Conservation (phyloP, 2,888 invertebrate genomes). For the Andrena bucephala region DNA sequence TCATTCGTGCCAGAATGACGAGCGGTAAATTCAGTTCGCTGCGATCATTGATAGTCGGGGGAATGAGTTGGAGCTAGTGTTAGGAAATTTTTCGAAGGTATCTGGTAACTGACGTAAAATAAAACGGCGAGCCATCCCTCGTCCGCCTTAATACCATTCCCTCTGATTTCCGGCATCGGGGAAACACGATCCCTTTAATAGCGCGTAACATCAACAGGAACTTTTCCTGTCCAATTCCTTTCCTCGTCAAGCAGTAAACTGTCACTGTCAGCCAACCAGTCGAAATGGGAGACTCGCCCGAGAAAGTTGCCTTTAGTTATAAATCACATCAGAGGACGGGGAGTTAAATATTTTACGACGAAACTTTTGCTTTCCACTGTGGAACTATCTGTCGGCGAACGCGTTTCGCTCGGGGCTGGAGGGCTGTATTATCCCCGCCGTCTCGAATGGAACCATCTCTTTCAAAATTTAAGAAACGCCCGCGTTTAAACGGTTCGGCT, state of each 20-base stretch:
- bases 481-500: constrained; percentile 7
- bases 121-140: constrained; percentile 51
- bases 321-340: constrained; percentile 55
- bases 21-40: neutral
- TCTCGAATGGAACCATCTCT: constrained; percentile 1
- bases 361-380: constrained; percentile 51
- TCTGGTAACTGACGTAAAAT: constrained; percentile 51
- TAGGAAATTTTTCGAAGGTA: constrained; percentile 44
- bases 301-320: constrained; percentile 57
- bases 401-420: neutral
- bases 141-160: constrained; percentile 72
- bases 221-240: constrained; percentile 65
- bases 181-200: constrained; percentile 82
- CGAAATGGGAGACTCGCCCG: constrained; percentile 31
- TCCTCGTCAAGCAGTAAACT: constrained; percentile 64
- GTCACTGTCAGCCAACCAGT: constrained; percentile 57
- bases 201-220: constrained; percentile 79
- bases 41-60: constrained; percentile 7
- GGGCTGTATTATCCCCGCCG: neutral
- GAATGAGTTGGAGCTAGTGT: neutral
- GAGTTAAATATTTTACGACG: constrained; percentile 53
- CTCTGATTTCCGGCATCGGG: constrained; percentile 78
- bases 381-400: constrained; percentile 34
- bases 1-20: neutral
- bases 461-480: constrained; percentile 34